Percentiles rank a stretch among this genome's conserved stretches.
These are phyloP conservation scores for Sarcophaga subvicina DNA, from an alignment of 2,888 invertebrate genomes.

Conservation along the genomic window DNA sequence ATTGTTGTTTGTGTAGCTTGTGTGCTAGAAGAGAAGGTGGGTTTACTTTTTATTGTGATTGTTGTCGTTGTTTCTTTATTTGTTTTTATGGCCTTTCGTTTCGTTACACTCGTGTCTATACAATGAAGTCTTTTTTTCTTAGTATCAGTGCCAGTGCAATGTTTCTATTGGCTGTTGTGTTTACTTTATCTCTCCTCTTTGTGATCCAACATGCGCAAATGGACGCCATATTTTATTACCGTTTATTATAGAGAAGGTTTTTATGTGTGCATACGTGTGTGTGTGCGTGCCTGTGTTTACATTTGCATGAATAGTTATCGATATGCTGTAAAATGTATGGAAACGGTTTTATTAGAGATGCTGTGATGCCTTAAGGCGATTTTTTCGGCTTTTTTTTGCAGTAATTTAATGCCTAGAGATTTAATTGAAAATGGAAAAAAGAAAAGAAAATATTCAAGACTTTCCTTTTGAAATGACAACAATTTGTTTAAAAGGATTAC, in stretches of 20 bases:
- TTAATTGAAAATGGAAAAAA: neutral
- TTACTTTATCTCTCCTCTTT: neutral
- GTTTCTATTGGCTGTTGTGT: slow-evolving; percentile 74
- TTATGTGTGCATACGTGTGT: neutral
- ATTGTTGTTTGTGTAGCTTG: neutral
- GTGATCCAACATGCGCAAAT: slow-evolving; percentile 76
- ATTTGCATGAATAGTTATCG: slow-evolving; percentile 2
- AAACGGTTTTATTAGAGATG: neutral
- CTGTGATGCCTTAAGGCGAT: slow-evolving; percentile 26
- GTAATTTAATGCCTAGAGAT: neutral
- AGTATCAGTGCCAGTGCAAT: slow-evolving; percentile 67
- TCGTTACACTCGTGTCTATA: slow-evolving; percentile 13
- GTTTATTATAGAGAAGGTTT: slow-evolving; percentile 1
- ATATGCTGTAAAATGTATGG: neutral
- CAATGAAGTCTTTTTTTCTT: slow-evolving; percentile 53
- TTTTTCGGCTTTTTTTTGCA: neutral
- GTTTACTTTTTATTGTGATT: slow-evolving; percentile 3
- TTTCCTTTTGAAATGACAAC: too few species aligned
- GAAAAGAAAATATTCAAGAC: too few species aligned
- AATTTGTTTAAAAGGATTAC: too few species aligned
- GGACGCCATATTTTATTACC: slow-evolving; percentile 75
- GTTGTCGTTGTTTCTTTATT: neutral
- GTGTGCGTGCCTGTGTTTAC: neutral
- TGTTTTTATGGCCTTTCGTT: neutral
- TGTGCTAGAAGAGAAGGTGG: slow-evolving; percentile 1